phyloP scores from a whole-genome alignment of 2,797 vertebrate species.

The Epinephelus coioides region DNA sequence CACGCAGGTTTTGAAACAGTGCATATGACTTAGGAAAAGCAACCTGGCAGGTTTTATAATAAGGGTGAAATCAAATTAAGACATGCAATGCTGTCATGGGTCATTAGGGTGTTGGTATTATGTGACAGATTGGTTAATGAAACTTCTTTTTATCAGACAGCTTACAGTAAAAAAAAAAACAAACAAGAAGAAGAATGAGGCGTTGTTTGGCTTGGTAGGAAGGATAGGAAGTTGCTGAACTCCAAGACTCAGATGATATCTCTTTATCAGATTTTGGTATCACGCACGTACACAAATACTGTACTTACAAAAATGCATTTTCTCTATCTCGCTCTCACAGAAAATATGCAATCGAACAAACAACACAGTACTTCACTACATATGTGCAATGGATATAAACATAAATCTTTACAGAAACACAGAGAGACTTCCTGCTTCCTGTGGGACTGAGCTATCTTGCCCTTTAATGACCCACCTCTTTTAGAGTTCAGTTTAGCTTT shows the following conservation, averaged over 20 bases:
- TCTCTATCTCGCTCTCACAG: neutral
- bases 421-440: neutral
- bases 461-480: neutral
- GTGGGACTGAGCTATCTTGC: neutral
- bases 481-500: neutral
- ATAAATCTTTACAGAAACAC: neutral
- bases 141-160: conserved; percentile 33
- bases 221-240: conserved; percentile 48
- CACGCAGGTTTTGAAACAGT: neutral
- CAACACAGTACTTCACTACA: neutral
- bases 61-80: neutral
- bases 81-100: neutral
- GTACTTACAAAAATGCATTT: neutral
- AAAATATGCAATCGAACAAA: neutral
- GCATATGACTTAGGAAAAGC: neutral
- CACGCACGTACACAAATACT: conserved; percentile 27
- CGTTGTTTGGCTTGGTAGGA: conserved; percentile 46
- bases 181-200: conserved; percentile 17
- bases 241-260: conserved; percentile 29
- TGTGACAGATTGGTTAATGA: conserved; percentile 36
- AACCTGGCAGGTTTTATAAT: neutral
- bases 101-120: neutral
- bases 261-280: conserved; percentile 34
- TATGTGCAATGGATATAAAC: neutral
- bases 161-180: neutral